Evolutionary conservation across 2,113 vertebrate genomes (phyloP), one percentile per base, ranked within the genome.

Genomic region (Salminus brasiliensis): DNA sequence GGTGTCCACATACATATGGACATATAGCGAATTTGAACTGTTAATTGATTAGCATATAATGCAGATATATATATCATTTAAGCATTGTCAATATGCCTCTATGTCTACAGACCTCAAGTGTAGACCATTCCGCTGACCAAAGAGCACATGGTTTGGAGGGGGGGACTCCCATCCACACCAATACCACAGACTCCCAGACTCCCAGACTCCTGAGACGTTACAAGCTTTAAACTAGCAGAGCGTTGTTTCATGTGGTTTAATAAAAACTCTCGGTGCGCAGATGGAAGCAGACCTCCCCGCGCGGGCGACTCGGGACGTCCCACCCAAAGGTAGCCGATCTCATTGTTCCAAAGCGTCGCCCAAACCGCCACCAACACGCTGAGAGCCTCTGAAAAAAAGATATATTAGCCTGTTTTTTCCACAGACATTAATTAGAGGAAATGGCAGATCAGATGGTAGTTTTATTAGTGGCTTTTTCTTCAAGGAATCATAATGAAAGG

Each of bases 211-310:
- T 23, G 71, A 81, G 72, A 29, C 63, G 75, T 75, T 32, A 78
- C 57, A 70, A 73, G 78, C 83, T 82, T 79, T 83, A 85, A 84
- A 67, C 76, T 85, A 86, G 79, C 36, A 11, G 74, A 86, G 87
- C 82, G 92, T n/a, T 85, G 90, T 94, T 93, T 93, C 89, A 93
- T 93, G 92, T 93, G 92, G 92, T 92, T 89, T 91, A 85, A 90
- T 82, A 85, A 86, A 89, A 78, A 78, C 80, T 67, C 82, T 85
- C 87, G 86, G 88, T 85, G 86, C 78, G 75, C 90, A 88, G 85
- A 88, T 74, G 76, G 36, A 60, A 82, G 74, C 74, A 87, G 91
- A 90, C 90, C 90, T 91, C 87, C 81, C 79, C 36, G 84, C 72
- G 83, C 63, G 79, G 74, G 71, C 30, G 25, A 45, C 49, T 70